Evolutionary conservation across 1,140 invertebrate genomes (phyloP).

Genomic region (Drosophila funebris): DNA sequence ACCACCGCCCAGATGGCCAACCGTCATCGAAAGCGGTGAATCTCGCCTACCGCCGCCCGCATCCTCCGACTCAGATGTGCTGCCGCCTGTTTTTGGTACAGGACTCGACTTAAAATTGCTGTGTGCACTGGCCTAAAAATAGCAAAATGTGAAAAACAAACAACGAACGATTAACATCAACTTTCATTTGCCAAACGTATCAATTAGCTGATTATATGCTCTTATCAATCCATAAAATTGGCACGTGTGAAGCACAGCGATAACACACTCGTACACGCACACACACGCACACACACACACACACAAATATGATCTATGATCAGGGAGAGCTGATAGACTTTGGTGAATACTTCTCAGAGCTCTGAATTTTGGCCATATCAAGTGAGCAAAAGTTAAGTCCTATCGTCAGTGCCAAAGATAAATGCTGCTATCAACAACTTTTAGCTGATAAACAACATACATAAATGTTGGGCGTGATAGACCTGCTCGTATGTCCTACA

Average conservation of each 20-base stretch:
- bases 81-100: slow-evolving; percentile 86
- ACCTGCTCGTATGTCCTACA: neutral
- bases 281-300: neutral
- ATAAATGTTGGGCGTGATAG: neutral
- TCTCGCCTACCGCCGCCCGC: slow-evolving; percentile 85
- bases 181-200: neutral
- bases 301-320: slow-evolving; percentile 11
- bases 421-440: slow-evolving; percentile 38
- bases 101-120: slow-evolving; percentile 87
- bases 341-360: neutral
- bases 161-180: neutral
- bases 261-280: neutral
- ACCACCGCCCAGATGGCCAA: slow-evolving; percentile 73
- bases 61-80: slow-evolving; percentile 86
- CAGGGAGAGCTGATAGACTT: slow-evolving; percentile 8
- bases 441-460: slow-evolving; percentile 10
- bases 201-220: neutral
- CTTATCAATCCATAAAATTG: neutral
- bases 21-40: slow-evolving; percentile 83
- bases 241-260: slow-evolving; percentile 12
- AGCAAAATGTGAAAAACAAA: neutral
- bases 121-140: slow-evolving; percentile 85
- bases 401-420: slow-evolving; percentile 56
- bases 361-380: slow-evolving; percentile 3
- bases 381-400: slow-evolving; percentile 7